A percentile compares a stretch with the other conserved stretches of the same genome.
phyloP scores from a whole-genome alignment of 2,888 invertebrate species.

The Spodoptera picta region DNA sequence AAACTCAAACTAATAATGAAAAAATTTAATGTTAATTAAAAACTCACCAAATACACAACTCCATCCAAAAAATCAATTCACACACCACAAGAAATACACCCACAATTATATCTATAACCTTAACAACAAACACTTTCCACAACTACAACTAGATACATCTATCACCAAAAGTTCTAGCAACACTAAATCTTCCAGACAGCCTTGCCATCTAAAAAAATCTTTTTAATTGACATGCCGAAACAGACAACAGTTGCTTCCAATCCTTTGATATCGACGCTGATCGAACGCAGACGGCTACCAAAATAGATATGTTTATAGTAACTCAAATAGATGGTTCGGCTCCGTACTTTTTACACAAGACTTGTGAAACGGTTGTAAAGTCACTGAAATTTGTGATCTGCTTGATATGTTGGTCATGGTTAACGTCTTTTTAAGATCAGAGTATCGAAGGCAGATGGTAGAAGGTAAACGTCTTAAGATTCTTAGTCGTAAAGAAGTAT shows the following conservation, averaged over 20 bases:
- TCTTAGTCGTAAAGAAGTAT: too few species aligned
- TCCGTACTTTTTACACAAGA: conserved; percentile 45
- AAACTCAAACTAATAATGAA: too few species aligned
- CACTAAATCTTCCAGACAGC: conserved; percentile 44
- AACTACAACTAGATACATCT: background rate
- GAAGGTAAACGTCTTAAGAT: too few species aligned
- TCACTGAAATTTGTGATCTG: conserved; percentile 17
- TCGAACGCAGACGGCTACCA: conserved; percentile 65
- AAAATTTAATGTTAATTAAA: too few species aligned
- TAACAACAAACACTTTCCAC: too few species aligned
- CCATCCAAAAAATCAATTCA: too few species aligned
- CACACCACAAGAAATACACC: too few species aligned
- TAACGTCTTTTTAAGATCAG: conserved; percentile 9
- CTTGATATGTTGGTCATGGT: conserved; percentile 12
- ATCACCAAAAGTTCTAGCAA: conserved; percentile 14
- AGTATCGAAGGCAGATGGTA: conserved; percentile 17
- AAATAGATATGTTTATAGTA: conserved; percentile 68
- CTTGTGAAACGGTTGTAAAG: conserved; percentile 21
- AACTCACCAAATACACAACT: too few species aligned
- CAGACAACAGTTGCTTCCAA: conserved; percentile 37
- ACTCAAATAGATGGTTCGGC: conserved; percentile 48
- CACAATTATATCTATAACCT: too few species aligned
- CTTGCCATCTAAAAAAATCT: conserved; percentile 40
- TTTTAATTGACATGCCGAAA: conserved; percentile 55
- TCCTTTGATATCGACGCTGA: conserved; percentile 61